Conservation (phyloP, 2,113 vertebrate species). For the Synodontis membranacea region DNA sequence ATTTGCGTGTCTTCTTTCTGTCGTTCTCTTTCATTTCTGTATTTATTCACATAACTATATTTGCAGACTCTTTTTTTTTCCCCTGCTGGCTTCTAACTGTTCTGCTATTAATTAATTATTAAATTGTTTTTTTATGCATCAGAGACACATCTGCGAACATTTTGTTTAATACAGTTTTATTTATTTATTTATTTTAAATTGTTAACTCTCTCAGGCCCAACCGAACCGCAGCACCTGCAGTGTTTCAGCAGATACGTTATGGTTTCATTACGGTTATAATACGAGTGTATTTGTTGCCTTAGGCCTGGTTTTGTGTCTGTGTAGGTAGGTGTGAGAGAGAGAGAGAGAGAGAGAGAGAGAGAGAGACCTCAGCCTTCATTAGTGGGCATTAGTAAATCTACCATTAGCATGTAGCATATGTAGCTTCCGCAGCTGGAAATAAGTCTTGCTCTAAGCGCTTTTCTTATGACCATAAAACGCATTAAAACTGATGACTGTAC, state of each 20-base stretch:
- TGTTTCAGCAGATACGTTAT: not conserved
- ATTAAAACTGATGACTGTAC: slow-evolving; percentile 49
- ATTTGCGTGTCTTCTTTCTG: not conserved
- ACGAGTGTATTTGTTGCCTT: not conserved
- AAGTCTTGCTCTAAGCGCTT: slow-evolving; percentile 11
- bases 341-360: not conserved
- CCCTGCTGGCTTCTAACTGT: not conserved
- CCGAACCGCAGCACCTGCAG: not conserved
- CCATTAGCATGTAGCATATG: slow-evolving; percentile 42
- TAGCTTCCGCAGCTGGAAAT: slow-evolving; percentile 8
- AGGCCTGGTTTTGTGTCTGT: not conserved
- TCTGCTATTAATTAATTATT: not conserved
- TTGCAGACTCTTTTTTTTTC: slow-evolving; percentile 55
- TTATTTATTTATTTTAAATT: not conserved
- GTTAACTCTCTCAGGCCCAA: not conserved
- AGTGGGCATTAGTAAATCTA: slow-evolving; percentile 4
- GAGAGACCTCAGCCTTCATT: slow-evolving; percentile 23
- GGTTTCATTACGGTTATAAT: not conserved
- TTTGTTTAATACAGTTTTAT: not conserved
- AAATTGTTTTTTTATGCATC: not conserved
- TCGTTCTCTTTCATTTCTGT: not conserved
- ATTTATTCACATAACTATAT: not conserved
- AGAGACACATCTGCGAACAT: not conserved
- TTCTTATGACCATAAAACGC: slow-evolving; percentile 36
- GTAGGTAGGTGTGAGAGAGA: not conserved